Evolutionary conservation across 2,888 invertebrate species (phyloP), one percentile per base, ranked within the genome.

Genomic region (Phalera bucephala): DNA sequence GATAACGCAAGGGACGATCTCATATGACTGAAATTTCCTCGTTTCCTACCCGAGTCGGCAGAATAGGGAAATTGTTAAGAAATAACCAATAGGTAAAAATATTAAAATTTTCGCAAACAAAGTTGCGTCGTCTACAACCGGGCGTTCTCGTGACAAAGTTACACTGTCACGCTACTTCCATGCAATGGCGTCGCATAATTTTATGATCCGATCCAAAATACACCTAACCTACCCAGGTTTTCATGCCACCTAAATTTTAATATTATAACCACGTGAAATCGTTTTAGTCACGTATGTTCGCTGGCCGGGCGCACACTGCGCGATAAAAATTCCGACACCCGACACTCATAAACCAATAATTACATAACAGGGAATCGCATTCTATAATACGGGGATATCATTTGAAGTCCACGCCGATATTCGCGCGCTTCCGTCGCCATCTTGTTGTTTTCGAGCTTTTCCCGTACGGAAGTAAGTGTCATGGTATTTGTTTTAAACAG

Each of bases 211-310:
- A 58, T 81, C 80, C 64, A 70, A 84, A 85, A 84, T 84, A 85
- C 80, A 76, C 68, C 70, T 63, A 45, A 63, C 62, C 64, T 52
- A 67, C 60, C 64, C 60, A 62, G 59, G 66, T 72, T 77, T 79
- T 72, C 74, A 65, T 70, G 73, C 76, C 72, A 77, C 68, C 76
- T 77, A 79, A 83, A 84, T 80, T 82, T 83, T 81, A 76, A 75
- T 77, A 69, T 77, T 66, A 77, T 74, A 72, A 75, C 53, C 79
- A 80, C 71, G 78, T 77, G 79, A 75, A 72, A 49, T 51, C 35
- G 39, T 62, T 69, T 81, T 84, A 85, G 86, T 86, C 83, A 84
- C 84, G 79, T 71, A 75, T 69, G 68, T 66, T 72, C 78, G 66
- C 63, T 75, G 76, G 79, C 67, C 76, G 78, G 67, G 82, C 66